Evolutionary conservation across 2,888 invertebrate genomes (phyloP).

Genomic region (Meta bourneti): DNA sequence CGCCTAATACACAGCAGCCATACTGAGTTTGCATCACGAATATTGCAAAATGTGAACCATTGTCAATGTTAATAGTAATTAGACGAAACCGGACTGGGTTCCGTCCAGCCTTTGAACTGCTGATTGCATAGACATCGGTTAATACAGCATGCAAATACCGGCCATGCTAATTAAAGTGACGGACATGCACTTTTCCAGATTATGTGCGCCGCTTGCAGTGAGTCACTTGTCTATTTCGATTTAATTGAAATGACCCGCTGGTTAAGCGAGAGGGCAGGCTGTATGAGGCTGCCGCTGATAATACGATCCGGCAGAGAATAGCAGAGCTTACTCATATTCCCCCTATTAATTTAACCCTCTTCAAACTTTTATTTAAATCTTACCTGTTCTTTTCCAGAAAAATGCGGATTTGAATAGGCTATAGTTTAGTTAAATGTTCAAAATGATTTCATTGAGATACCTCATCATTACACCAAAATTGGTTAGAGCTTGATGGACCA

Average conservation of each 20-base stretch:
- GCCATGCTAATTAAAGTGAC: constrained; percentile 4
- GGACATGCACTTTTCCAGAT: not conserved
- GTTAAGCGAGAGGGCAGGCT: not conserved
- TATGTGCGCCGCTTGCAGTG: not conserved
- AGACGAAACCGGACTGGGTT: not conserved
- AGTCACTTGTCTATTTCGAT: not conserved
- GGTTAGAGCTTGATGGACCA: too few relatives aligned
- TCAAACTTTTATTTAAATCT: too few relatives aligned
- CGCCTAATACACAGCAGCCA: too few relatives aligned
- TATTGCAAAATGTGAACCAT: not conserved
- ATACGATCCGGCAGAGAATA: too few relatives aligned
- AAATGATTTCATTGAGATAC: too few relatives aligned
- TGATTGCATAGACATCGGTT: not conserved
- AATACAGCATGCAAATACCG: not conserved
- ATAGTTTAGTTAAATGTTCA: too few relatives aligned
- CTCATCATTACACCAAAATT: too few relatives aligned
- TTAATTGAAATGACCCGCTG: constrained; percentile 33
- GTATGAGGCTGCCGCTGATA: too few relatives aligned
- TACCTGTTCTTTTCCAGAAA: too few relatives aligned
- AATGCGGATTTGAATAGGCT: too few relatives aligned
- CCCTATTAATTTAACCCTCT: too few relatives aligned
- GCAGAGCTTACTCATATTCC: too few relatives aligned
- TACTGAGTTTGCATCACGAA: not conserved
- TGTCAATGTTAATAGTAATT: not conserved
- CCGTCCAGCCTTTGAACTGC: not conserved